Percentiles rank a stretch among this genome's conserved stretches.
Conservation (phyloP, 2,113 vertebrate genomes). For the Agapornis roseicollis region DNA sequence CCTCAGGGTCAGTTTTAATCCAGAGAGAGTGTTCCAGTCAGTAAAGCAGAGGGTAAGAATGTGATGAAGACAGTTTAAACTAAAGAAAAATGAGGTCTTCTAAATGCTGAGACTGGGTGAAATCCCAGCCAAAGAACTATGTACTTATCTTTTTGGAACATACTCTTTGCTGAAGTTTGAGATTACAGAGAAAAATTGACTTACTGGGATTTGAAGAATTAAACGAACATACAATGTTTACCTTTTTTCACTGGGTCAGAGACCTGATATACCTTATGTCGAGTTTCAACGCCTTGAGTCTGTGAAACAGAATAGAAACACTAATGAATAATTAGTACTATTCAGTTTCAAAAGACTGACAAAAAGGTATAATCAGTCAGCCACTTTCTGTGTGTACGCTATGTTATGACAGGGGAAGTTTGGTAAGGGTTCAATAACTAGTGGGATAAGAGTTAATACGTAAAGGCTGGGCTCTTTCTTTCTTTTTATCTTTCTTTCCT, state of each 20-base stretch:
- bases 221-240: background rate
- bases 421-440: background rate
- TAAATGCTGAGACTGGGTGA: background rate
- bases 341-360: background rate
- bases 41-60: background rate
- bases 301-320: slow-evolving; percentile 29
- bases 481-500: background rate
- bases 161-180: background rate
- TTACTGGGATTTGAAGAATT: background rate
- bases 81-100: background rate
- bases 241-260: slow-evolving; percentile 16
- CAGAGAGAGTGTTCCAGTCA: background rate
- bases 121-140: background rate
- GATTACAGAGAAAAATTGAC: background rate
- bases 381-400: background rate
- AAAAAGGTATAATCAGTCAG: background rate
- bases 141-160: background rate
- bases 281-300: background rate
- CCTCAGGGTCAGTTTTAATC: background rate
- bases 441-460: background rate
- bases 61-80: background rate
- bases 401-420: background rate
- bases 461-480: background rate
- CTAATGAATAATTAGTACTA: background rate
- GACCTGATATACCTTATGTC: slow-evolving; percentile 13